Evolutionary conservation across 2,888 invertebrate genomes (phyloP), one percentile per base, ranked within the genome.

Genomic region (Dorcus parallelipipedus): DNA sequence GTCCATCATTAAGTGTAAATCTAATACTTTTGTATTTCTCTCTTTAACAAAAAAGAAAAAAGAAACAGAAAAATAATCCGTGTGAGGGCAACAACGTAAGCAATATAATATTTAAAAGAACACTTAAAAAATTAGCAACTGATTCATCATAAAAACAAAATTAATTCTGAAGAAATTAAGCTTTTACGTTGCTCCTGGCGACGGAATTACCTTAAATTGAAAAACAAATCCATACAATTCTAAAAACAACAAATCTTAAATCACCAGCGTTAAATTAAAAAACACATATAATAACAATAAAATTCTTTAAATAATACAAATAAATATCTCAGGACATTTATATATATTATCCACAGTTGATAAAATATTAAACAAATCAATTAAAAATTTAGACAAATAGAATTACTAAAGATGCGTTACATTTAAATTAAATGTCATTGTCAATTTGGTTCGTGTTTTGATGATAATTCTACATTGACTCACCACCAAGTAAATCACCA

Each of bases 401-500:
- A 9, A 20, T 49, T 55, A 52, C 33, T 53, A 38, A 52, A 54
- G 54, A 51, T 60, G 49, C 55, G 54, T 54, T 54, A 58, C 58
- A 58, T 47, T 59, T 8, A 45, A 45, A 8, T 20, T 9, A 45
- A 20, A 45, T 23, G 23, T 45, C 23, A 17, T 17, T 45, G 56
- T 59, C 55, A 45, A 47, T 43, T 61, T 67, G 63, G 20, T 38
- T 64, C 56, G 52, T 58, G 54, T 33, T 20, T 20, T 3, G 5
- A 17, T 23, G 26, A 40, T 53, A 67, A 65, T 69, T 78, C 83
- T 88, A 91, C 86, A 91, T 90, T 76, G 90, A 88, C 86, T 91
- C 92, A 75, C 90, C 90, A 79, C 91, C 91, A 78, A 93, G 86
- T 76, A 93, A 86, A 80, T 93, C 92, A 70, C 90, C 91, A 73